A percentile compares a stretch with the other conserved stretches of the same genome.
phyloP scores from a whole-genome alignment of 2,888 invertebrate genomes.

The Cantharis rufa region DNA sequence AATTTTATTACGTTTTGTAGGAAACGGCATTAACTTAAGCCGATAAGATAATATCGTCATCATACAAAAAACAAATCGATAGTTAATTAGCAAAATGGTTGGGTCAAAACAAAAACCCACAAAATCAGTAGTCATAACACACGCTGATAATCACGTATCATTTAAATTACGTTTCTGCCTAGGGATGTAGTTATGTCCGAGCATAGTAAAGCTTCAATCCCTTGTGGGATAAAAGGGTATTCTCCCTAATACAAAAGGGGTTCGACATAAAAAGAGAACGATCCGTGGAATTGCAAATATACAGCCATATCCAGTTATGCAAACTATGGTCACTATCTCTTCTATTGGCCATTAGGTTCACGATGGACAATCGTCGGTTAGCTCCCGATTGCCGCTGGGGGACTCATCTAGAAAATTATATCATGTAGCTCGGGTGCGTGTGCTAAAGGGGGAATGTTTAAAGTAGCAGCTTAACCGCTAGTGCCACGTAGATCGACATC shows the following conservation, averaged over 20 bases:
- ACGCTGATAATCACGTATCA: slow-evolving; percentile 53
- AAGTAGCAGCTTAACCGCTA: slow-evolving; percentile 50
- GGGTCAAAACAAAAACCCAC: slow-evolving; percentile 17
- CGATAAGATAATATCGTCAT: background rate
- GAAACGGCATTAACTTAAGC: background rate
- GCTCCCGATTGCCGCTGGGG: slow-evolving; percentile 48
- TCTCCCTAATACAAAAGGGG: slow-evolving; percentile 42
- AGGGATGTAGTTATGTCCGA: slow-evolving; percentile 36
- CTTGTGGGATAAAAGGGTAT: slow-evolving; percentile 36
- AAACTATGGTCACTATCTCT: slow-evolving; percentile 53
- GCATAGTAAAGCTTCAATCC: slow-evolving; percentile 37
- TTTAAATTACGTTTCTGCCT: slow-evolving; percentile 46
- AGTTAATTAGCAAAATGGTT: slow-evolving; percentile 7
- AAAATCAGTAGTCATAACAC: slow-evolving; percentile 31
- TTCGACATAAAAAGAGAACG: slow-evolving; percentile 50
- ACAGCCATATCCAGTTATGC: slow-evolving; percentile 52
- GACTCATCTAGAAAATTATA: slow-evolving; percentile 52
- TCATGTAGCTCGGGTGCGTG: slow-evolving; percentile 45
- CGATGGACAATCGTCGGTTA: slow-evolving; percentile 54
- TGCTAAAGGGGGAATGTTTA: slow-evolving; percentile 50
- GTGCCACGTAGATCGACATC: slow-evolving; percentile 50
- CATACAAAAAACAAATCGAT: background rate
- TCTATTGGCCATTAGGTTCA: slow-evolving; percentile 50
- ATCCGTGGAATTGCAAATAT: slow-evolving; percentile 50
- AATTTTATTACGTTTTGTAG: background rate